Evolutionary conservation across 2,797 vertebrate genomes (phyloP), one percentile per base, ranked within the genome.

Genomic region (Percopsis omiscomaycus): DNA sequence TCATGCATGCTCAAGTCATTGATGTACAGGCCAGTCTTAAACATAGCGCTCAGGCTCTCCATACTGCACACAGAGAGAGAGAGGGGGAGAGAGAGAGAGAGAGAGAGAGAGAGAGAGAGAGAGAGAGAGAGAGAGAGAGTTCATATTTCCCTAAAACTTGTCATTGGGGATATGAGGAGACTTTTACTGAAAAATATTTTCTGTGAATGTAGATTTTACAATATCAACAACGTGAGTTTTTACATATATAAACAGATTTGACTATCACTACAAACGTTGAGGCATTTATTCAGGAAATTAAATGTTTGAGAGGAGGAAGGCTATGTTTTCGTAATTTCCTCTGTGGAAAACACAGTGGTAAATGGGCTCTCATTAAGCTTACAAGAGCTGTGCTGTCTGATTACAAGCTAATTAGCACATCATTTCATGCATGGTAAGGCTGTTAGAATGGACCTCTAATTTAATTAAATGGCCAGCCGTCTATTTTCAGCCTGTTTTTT

Each of bases 1-100:
- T 93, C 88, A 4, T 93, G 92, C 92, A 93, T 92, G 84, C 92
- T 93, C 55, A 91, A 84, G 78, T 93, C 92, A 59, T 93, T 93
- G 76, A 93, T 87, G 81, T 93, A 93, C 49, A 93, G 81, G 37
- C 92, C 90, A 0, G 91, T 92, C 75, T 90, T 91, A 61, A 91
- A 93, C 91, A 93, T 92, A 2, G 78, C 90, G 65, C 91, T 91
- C 65, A 93, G 78, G 63, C 90, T 92, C 71, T 93, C 92, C 92
- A 93, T 92, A 67, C 92, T 93, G 57, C n/a, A 66, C 50, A 66
- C 28, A 54, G 32, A 77, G 45, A 78, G 5, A 59, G 45, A 50
- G 14, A n/a, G n/a, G n/a, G n/a, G n/a, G n/a, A 67, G 15, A 79
- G 47, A 55, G 10, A 75, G 11, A 55, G 5, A 62, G 3, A 66